These are phyloP conservation scores for Tetheella fluctuosa DNA, from an alignment of 2,888 invertebrate species.

Conservation along the genomic window DNA sequence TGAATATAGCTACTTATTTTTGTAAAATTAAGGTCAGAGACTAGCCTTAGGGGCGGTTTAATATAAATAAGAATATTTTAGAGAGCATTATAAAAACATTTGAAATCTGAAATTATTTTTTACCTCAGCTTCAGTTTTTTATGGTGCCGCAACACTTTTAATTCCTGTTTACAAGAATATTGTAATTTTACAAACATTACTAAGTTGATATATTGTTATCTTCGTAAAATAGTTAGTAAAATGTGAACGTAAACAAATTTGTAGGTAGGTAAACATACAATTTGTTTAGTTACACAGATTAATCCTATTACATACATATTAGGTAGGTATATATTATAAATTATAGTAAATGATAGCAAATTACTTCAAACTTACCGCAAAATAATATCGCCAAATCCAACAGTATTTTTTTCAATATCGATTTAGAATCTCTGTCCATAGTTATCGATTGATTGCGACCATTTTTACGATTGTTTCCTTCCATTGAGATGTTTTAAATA, in stretches of 20 bases:
- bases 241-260: not conserved
- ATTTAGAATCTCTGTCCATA: constrained; percentile 83
- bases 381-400: constrained; percentile 87
- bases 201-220: no score
- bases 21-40: no score
- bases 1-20: no score
- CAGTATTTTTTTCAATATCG: constrained; percentile 86
- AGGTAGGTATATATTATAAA: constrained; percentile 12
- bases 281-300: not conserved
- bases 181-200: no score
- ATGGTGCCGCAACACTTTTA: no score
- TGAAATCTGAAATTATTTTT: no score
- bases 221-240: no score
- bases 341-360: constrained; percentile 11
- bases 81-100: no score
- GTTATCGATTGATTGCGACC: constrained; percentile 68
- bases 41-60: no score
- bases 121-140: no score
- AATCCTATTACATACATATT: not conserved
- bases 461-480: constrained; percentile 74
- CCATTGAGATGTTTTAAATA: constrained; percentile 59
- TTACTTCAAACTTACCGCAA: constrained; percentile 84
- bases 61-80: no score
- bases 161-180: no score
- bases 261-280: not conserved